Base-by-base conservation (phyloP, 2,888 invertebrate species). In the Crepidodera aurea region DNA sequence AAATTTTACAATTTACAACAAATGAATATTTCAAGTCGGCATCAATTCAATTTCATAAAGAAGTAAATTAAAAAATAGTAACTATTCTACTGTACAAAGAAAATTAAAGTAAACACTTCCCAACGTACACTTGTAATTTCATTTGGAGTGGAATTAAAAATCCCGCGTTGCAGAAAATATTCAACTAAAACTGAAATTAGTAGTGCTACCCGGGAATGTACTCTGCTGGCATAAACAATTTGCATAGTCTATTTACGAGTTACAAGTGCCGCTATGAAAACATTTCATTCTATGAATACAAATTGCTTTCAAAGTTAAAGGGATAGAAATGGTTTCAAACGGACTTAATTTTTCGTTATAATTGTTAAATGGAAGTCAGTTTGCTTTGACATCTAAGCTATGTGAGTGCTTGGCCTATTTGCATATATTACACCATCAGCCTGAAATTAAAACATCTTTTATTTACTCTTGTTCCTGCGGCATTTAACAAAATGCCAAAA, bases 211-310 rank as follows among this genome's bases (percentile, higher is more conserved):
- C 15, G 39, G 25, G 25, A 25, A 39, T 40, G 53, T 25, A 53
- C 53, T 39, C 50, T 15, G 44, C 10, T 25, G 29, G 22, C 32
- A 65, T 65, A 60, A 67, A 65, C 60, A 67, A 65, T 67, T 64
- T 65, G 60, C 64, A 66, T 66, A 62, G 61, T 51, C 55, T 61
- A 64, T 66, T 66, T 60, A 56, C 57, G 59, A 57, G 48, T 22
- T 25, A 40, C 60, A 56, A 61, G 51, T 58, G 59, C 50, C 32
- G 48, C 58, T 59, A 64, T 62, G 58, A 56, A 64, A 64, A 64
- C 64, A 66, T 62, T 62, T 57, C 57, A 60, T 66, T 57, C 32
- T 50, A 64, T 61, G 60, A 70, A 70, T 70, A 69, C 66, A 70
- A 70, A 70, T 70, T 69, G 60, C 55, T 55, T 59, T 60, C 61